Evolutionary conservation across 2,113 vertebrate species (phyloP), one percentile per base, ranked within the genome.

Genomic region (Enhydra lutris): DNA sequence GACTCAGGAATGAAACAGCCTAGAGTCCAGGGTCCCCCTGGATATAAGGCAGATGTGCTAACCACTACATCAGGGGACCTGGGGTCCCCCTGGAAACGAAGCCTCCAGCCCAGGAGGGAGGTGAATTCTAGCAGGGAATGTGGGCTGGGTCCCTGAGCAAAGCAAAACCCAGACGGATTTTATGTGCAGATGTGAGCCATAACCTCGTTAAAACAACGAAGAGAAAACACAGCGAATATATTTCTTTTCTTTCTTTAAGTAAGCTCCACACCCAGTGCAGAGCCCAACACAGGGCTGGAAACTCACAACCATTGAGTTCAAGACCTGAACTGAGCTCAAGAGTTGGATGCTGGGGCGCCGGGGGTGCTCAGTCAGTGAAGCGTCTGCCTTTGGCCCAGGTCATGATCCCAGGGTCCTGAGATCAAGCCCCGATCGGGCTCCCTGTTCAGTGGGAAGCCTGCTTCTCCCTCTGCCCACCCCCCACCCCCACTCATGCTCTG

Each of bases 121-220:
- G 24, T 10, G 12, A 17, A 6, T 8, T 8, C 11, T 65, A 34
- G 31, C 23, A 0, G 20, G 57, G 45, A 26, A 23, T 9, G 0
- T 1, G 12, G 23, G n/a, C 39, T 31, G 39, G 15, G 8, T 14
- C 50, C 67, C 67, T 36, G 36, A 20, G 7, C 34, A 52, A 50
- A 50, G 8, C 26, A 8, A 50, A 55, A 20, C 24, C 6, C 47
- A 14, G 29, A 26, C 34, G 65, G 45, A 7, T 63, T 86, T 69
- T 14, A n/a, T 1, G 59, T 20, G 85, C 39, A 6, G 39, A 15
- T 20, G 36, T 11, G 4, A 36, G 31, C 34, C 36, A 50, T n/a
- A 29, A 55, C 52, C 47, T 26, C 45, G 21, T 9, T 15, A 14
- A 31, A 47, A 13, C 31, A 91, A 52, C 36, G 34, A 78, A 52